Base-by-base conservation (phyloP, 2,113 vertebrate genomes). In the Prionailurus bengalensis region DNA sequence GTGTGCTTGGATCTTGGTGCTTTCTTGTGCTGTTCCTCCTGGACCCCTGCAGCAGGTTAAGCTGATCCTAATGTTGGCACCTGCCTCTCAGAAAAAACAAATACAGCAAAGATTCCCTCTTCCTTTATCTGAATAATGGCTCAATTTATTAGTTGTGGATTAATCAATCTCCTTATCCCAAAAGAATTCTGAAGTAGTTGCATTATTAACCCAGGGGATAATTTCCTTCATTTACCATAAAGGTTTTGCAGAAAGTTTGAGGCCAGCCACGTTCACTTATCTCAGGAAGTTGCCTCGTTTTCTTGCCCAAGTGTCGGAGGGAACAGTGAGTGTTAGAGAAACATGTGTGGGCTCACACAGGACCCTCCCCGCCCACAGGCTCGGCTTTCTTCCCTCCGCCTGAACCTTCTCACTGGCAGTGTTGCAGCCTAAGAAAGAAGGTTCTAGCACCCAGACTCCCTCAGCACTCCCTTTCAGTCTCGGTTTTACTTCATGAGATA, bases 281-380 rank as follows among this genome's bases (percentile, higher is more conserved):
- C 73, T 27, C 2, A 3, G 25, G 27, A 65, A 29, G 58, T 9
- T 4, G 83, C 7, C 48, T 70, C 8, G 17, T 58, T 74, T 92
- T 42, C 61, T 29, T 14, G 17, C 15, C 17, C 1, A 29, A 8
- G 17, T 9, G 33, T 36, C 27, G 23, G 80, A 74, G 29, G 25
- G 88, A 23, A 29, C 10, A 17, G 4, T 3, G 1, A 1, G 36
- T 15, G 53, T 39, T 0, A 1, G 80, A 53, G 63, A 83, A 42
- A 23, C 58, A 48, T 8, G 7, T 6, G 5, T 1, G 16, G 10
- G 31, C 58, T 51, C 45, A 45, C 45, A 45, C 45, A 45, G 45
- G 42, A 1, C 42, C 42, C 42, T 36, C 36, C 36, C 1, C 1
- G 13, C 7, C 71, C 21, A 5, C 11, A 36, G 29, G 0, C 36